Base-by-base conservation (phyloP, 1,140 invertebrate genomes). In the Campodea augens region DNA sequence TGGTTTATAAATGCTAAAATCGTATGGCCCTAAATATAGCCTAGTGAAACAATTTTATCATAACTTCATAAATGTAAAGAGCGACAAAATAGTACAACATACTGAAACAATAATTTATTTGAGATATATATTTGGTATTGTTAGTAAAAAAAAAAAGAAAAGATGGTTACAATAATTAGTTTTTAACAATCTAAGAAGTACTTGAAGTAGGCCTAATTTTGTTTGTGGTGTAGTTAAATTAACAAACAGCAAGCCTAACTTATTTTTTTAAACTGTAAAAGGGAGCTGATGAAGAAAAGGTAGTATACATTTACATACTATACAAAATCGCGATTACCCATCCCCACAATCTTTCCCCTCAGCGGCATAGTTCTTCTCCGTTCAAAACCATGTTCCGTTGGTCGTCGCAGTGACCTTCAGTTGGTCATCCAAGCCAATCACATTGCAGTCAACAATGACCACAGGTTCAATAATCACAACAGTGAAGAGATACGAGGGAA, bases 311-410 rank as follows among this genome's bases (percentile, higher is more conserved):
- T 41, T 43, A 12, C 38, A 19, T 38, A 41, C 38, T 44, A 38
- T 32, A 27, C 4, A 29, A 12, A 3, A 42, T 40, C 32, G 39
- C 23, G n/a, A 24, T 48, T 36, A 39, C 45, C 42, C 22, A 40
- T 44, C 40, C 45, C 18, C 38, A 47, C 45, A 20, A 46, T 49
- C 23, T 29, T 44, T 52, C 57, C 57, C 64, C 53, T 44, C 52
- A 90, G 85, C 68, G 86, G 85, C 2, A 70, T 73, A 52, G 70
- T 91, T 1, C 68, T 77, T 52, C 67, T 76, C 47, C 66, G 82
- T 45, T 91, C 81, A 82, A 66, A 68, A 27, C 69, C 70, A 5
- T 57, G 75, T 22, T 52, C 53, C 7, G 58, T 58, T 12, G 78
- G 75, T 25, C 67, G 66, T 51, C 69, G 70, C 51, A 70, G 71